phyloP scores from a whole-genome alignment of 1,140 invertebrate species.

The Calephelis virginiensis region DNA sequence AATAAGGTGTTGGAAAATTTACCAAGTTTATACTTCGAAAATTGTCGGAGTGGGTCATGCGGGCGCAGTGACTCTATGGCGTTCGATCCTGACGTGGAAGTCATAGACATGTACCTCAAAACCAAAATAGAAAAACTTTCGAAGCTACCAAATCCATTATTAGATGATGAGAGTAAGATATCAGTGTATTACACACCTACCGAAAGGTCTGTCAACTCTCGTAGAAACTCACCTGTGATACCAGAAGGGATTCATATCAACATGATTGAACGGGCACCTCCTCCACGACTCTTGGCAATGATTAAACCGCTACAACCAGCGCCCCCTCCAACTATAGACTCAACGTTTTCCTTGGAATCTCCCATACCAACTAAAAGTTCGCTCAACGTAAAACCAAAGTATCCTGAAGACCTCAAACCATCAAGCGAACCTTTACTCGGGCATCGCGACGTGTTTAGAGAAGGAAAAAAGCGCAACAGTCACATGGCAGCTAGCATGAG shows the following conservation, averaged over 20 bases:
- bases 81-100: conserved; percentile 82
- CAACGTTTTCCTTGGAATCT: conserved; percentile 25
- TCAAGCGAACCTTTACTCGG: conserved; percentile 70
- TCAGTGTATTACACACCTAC: conserved; percentile 90
- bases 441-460: conserved; percentile 29
- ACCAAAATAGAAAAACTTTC: conserved; percentile 80
- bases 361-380: conserved; percentile 28
- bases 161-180: conserved; percentile 81
- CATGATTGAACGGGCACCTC: conserved; percentile 75
- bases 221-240: conserved; percentile 60
- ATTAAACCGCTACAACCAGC: conserved; percentile 44
- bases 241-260: conserved; percentile 81
- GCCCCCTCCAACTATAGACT: conserved; percentile 36
- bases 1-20: conserved; percentile 96
- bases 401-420: conserved; percentile 55
- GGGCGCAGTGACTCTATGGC: conserved; percentile 87
- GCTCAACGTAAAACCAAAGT: conserved; percentile 31
- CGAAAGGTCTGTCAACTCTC: conserved; percentile 77
- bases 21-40: conserved; percentile 95
- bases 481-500: conserved; percentile 73
- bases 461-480: conserved; percentile 33
- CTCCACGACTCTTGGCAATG: conserved; percentile 58
- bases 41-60: conserved; percentile 92
- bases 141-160: conserved; percentile 51
- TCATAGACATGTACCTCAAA: conserved; percentile 83